Percentiles rank a stretch among this genome's conserved stretches.
Evolutionary conservation across 2,113 vertebrate species (phyloP).

Genomic region (Cryptomyrus ogoouensis): DNA sequence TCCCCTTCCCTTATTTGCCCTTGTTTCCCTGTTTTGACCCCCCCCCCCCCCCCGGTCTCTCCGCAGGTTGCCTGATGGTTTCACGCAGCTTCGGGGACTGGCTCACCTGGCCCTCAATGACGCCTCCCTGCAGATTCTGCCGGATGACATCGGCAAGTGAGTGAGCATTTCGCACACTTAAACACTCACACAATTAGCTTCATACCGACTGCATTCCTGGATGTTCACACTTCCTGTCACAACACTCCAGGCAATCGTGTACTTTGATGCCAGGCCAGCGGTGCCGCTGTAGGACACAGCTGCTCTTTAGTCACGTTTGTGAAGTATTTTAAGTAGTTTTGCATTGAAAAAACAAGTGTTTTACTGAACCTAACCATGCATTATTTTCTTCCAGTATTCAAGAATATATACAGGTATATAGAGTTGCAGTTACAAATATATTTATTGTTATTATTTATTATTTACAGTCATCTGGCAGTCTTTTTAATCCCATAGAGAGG

Average conservation of each 20-base stretch:
- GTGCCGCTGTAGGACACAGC: not conserved
- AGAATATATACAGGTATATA: not conserved
- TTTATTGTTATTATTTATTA: not conserved
- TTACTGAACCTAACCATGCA: not conserved
- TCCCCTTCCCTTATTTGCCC: too few relatives aligned
- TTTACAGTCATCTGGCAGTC: not conserved
- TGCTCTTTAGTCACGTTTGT: not conserved
- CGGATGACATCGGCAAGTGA: conserved; percentile 90
- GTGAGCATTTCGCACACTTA: conserved; percentile 39
- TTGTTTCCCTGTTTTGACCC: too few relatives aligned
- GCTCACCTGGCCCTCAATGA: conserved; percentile 92
- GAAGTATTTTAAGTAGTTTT: not conserved
- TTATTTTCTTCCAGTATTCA: not conserved
- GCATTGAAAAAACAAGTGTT: not conserved
- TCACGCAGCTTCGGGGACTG: conserved; percentile 86
- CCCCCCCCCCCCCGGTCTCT: not conserved
- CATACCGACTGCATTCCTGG: not conserved
- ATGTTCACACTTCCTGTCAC: not conserved
- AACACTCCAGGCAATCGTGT: not conserved
- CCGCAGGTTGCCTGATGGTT: conserved; percentile 86
- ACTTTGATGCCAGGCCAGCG: not conserved
- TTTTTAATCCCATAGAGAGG: not conserved
- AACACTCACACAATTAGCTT: not conserved
- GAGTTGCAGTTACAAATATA: not conserved
- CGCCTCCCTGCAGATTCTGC: conserved; percentile 84